phyloP scores from a whole-genome alignment of 1,140 invertebrate species.

The Dreissena rostriformis region DNA sequence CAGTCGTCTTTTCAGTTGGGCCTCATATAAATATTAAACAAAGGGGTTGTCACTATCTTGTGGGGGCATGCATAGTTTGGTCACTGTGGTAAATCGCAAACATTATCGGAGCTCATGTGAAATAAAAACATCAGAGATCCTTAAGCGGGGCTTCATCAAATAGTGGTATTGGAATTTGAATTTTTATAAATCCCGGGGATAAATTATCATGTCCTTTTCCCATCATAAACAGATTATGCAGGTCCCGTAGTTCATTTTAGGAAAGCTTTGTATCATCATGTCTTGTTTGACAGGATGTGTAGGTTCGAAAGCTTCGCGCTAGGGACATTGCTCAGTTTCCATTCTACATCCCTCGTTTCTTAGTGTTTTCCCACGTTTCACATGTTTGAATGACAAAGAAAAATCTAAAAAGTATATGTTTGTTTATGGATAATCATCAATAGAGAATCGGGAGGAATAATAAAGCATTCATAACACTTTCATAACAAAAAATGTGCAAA shows the following conservation, averaged over 20 bases:
- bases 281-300: slow-evolving; percentile 28
- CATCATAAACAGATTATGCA: slow-evolving; percentile 56
- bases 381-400: too few relatives aligned
- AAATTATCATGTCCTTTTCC: slow-evolving; percentile 54
- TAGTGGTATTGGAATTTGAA: slow-evolving; percentile 52
- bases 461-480: too few relatives aligned
- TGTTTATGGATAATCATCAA: too few relatives aligned
- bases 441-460: too few relatives aligned
- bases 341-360: neutral
- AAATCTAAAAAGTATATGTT: too few relatives aligned
- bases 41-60: too few relatives aligned
- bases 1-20: too few relatives aligned
- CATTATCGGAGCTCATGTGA: slow-evolving; percentile 36
- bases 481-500: too few relatives aligned
- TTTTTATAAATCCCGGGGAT: slow-evolving; percentile 52
- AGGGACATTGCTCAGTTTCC: neutral
- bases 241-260: slow-evolving; percentile 51
- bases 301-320: slow-evolving; percentile 12
- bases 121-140: slow-evolving; percentile 40
- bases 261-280: slow-evolving; percentile 46
- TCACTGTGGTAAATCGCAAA: too few relatives aligned
- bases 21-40: too few relatives aligned
- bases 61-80: too few relatives aligned
- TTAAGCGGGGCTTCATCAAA: slow-evolving; percentile 23
- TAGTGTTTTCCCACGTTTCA: neutral